A percentile compares a stretch with the other conserved stretches of the same genome.
phyloP scores from a whole-genome alignment of 2,113 vertebrate species.

The Tetrax tetrax region DNA sequence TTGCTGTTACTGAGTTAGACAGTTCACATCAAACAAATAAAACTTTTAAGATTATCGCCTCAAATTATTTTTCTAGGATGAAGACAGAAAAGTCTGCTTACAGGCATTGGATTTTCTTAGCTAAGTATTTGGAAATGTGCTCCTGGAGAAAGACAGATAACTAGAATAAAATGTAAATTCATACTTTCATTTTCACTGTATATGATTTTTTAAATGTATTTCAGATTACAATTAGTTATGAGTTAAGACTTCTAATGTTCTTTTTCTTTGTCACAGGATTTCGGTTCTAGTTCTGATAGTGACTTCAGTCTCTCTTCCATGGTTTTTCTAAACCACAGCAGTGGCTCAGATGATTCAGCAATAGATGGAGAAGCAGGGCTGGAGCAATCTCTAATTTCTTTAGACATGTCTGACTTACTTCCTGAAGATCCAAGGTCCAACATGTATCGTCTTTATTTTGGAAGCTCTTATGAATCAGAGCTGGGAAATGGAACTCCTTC shows the following conservation, averaged over 20 bases:
- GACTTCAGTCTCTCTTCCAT: constrained; percentile 95
- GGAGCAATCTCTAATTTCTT: constrained; percentile 83
- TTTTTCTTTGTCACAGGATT: constrained; percentile 78
- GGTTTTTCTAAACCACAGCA: constrained; percentile 94
- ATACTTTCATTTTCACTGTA: background rate
- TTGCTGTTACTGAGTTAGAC: background rate
- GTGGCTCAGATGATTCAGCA: constrained; percentile 90
- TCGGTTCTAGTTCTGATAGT: constrained; percentile 88
- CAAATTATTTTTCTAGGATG: background rate
- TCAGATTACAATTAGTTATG: background rate
- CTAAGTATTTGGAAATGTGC: background rate
- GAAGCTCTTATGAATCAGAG: constrained; percentile 94
- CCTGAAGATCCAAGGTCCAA: constrained; percentile 81
- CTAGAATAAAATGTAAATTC: background rate
- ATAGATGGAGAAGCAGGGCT: constrained; percentile 82
- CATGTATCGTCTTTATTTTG: constrained; percentile 95
- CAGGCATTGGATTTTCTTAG: background rate
- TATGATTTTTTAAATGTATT: background rate
- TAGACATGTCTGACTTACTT: constrained; percentile 81
- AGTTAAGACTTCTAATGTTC: background rate
- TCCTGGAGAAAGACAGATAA: background rate
- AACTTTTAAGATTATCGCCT: background rate
- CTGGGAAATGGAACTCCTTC: constrained; percentile 83
- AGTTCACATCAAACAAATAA: background rate
- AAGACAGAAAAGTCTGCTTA: background rate